Evolutionary conservation across 2,888 invertebrate genomes (phyloP).

Genomic region (Anoncus sp.): DNA sequence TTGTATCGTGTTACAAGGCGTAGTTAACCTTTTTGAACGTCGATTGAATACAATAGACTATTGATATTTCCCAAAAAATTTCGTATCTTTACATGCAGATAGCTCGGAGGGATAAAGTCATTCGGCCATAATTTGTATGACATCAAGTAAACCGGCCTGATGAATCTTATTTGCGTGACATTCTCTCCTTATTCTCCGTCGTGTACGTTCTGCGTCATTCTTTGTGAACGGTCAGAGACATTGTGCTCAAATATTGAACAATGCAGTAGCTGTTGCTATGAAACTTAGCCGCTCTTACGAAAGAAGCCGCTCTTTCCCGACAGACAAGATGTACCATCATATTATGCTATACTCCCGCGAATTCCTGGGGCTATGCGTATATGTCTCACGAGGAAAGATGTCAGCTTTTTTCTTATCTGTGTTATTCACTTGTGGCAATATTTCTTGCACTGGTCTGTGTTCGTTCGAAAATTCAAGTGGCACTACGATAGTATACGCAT

Average conservation of each 20-base stretch:
- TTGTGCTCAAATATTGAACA: conserved; percentile 35
- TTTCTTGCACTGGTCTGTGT: neutral
- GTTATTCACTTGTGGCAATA: neutral
- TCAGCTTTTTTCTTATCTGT: neutral
- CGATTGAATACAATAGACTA: too few species aligned
- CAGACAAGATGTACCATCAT: neutral
- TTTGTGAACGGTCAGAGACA: neutral
- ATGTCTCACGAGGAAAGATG: neutral
- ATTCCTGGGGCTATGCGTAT: neutral
- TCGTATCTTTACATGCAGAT: too few species aligned
- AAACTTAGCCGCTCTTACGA: neutral
- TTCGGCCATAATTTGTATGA: too few species aligned
- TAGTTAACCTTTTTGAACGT: too few species aligned
- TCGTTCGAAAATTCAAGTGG: neutral
- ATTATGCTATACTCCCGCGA: too few species aligned
- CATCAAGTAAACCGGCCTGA: neutral
- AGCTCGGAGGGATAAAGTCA: neutral
- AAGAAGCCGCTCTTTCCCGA: neutral
- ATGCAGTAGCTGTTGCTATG: neutral
- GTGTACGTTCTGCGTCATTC: conserved; percentile 14
- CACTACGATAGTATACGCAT: neutral
- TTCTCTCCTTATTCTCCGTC: conserved; percentile 5
- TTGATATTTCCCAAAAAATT: too few species aligned
- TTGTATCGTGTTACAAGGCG: too few species aligned
- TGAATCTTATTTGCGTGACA: conserved; percentile 2